phyloP scores from a whole-genome alignment of 2,888 invertebrate species.

The Mactromeris polynyma region DNA sequence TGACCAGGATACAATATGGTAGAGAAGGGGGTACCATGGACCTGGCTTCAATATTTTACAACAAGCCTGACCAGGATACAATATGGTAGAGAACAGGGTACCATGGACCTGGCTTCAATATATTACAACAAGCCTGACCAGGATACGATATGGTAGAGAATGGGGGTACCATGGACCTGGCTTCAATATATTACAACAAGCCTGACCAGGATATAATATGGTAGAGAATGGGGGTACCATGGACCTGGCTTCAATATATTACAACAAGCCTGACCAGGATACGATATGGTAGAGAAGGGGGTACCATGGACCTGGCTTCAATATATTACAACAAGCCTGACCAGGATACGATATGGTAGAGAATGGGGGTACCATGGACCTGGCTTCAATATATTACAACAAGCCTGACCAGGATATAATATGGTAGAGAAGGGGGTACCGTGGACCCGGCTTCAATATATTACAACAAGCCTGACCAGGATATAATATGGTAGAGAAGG shows the following conservation, averaged over 20 bases:
- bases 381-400: neutral
- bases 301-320: too few relatives aligned
- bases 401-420: neutral
- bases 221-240: conserved; percentile 62
- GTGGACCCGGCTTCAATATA: too few relatives aligned
- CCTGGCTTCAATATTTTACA: too few relatives aligned
- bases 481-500: neutral
- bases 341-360: neutral
- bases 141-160: neutral
- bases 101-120: too few relatives aligned
- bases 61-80: neutral
- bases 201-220: neutral
- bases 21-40: conserved; percentile 64
- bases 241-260: too few relatives aligned
- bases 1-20: neutral
- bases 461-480: neutral
- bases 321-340: neutral
- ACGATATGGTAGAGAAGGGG: conserved; percentile 3
- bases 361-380: conserved; percentile 67
- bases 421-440: conserved; percentile 53
- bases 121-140: neutral
- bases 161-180: conserved; percentile 71
- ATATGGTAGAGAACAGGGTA: conserved; percentile 40
- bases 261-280: neutral
- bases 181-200: neutral